Conservation (phyloP, 2,113 vertebrate genomes). For the Corydoras sp. region DNA sequence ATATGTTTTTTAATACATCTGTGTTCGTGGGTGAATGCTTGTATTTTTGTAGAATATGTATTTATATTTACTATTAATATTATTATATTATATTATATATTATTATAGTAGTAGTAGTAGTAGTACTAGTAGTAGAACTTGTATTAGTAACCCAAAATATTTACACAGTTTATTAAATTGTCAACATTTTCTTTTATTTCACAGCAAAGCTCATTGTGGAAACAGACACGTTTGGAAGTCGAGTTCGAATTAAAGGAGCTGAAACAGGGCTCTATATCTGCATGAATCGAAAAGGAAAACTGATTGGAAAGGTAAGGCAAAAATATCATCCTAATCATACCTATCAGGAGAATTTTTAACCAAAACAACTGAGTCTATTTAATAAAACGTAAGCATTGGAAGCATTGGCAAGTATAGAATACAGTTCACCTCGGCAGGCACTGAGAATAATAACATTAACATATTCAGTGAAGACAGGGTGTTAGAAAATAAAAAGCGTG, state of each 20-base stretch:
- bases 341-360: too few species aligned
- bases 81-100: too few species aligned
- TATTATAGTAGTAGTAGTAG: too few species aligned
- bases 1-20: too few species aligned
- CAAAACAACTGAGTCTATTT: not conserved
- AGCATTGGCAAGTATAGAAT: not conserved
- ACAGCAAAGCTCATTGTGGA: slow-evolving; percentile 95
- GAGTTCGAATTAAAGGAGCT: slow-evolving; percentile 90
- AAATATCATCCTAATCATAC: not conserved
- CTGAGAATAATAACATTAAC: slow-evolving; percentile 13
- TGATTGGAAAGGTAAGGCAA: slow-evolving; percentile 89
- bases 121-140: too few species aligned
- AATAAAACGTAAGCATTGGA: not conserved
- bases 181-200: slow-evolving; percentile 1
- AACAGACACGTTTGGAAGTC: slow-evolving; percentile 95
- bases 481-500: slow-evolving; percentile 22
- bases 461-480: not conserved
- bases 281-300: slow-evolving; percentile 96
- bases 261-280: slow-evolving; percentile 96
- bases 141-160: too few species aligned
- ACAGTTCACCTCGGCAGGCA: not conserved
- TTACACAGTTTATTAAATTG: too few species aligned
- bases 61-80: too few species aligned
- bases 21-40: too few species aligned
- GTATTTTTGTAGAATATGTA: too few species aligned